Evolutionary conservation across 2,113 vertebrate genomes (phyloP).

Genomic region (Romanogobio albipinnatus): DNA sequence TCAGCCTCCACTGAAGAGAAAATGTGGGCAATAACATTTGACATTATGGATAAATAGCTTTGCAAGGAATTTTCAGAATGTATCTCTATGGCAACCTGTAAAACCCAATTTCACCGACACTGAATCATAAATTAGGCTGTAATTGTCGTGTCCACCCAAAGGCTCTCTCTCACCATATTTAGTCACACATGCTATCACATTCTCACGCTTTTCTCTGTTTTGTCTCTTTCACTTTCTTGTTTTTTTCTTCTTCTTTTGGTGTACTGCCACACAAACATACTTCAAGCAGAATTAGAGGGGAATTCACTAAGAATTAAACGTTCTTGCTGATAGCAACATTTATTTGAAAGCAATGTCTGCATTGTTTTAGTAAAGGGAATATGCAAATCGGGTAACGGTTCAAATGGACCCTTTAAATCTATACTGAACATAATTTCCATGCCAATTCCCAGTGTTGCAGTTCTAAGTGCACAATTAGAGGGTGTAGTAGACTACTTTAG

Average conservation of each 20-base stretch:
- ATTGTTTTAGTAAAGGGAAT: not conserved
- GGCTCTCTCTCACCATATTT: conserved; percentile 30
- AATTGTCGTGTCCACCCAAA: conserved; percentile 47
- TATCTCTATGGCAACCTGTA: conserved; percentile 53
- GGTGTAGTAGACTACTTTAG: not conserved
- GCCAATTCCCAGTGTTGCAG: not conserved
- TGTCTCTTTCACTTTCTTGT: not conserved
- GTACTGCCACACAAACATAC: not conserved
- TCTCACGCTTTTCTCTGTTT: conserved; percentile 1
- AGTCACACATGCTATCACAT: conserved; percentile 28
- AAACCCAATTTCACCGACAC: conserved; percentile 46
- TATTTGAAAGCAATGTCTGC: not conserved
- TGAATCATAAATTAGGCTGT: conserved; percentile 45
- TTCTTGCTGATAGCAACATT: conserved; percentile 1
- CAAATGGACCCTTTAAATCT: not conserved
- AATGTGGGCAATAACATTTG: conserved; percentile 2
- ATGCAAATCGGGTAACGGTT: not conserved
- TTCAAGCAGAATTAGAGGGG: not conserved
- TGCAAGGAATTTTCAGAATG: conserved; percentile 31
- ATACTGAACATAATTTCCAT: not conserved
- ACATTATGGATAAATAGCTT: conserved; percentile 33
- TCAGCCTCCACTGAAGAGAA: conserved; percentile 1
- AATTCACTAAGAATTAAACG: not conserved
- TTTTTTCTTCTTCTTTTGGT: not conserved
- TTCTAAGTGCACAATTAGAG: not conserved